Evolutionary conservation across 2,113 vertebrate genomes (phyloP), one percentile per base, ranked within the genome.

Genomic region (Conger conger): DNA sequence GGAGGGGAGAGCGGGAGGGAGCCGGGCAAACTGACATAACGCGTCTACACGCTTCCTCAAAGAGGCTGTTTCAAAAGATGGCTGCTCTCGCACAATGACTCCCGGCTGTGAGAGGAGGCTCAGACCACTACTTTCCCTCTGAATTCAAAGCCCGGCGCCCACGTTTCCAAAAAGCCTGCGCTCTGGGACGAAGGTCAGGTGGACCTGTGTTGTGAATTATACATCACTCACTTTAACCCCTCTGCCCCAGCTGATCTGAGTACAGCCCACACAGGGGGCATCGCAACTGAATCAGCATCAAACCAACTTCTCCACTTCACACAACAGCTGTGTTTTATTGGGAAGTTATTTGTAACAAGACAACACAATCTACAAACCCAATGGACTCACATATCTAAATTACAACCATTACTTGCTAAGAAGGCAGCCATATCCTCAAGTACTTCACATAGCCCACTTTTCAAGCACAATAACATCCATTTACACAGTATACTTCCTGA

Each of bases 11-110:
- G 0, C 36, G 77, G 88, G 90, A 91, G 88, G 90, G 87, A 91
- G 90, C 91, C 91, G 87, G 89, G 36, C 57, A 77, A 77, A 33
- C 83, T 86, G 93, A 91, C 92, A 92, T 92, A 89, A 90, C 84
- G 13, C 68, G n/a, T 57, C 85, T 82, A 82, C 63, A 77, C 27
- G 36, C 30, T 76, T 73, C 77, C 81, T 86, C 81, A 54, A 63
- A 45, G 81, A n/a, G 76, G 30, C 37, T 73, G 33, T 84, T 17
- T 33, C 18, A 45, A 84, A 84, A 84, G 83, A 68, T 78, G 30
- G 53, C 7, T 23, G 33, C 33, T 33, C 35, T 84, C 42, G n/a
- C 40, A 54, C 77, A 33, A 18, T 9, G 30, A 18, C 45, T 35
- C 68, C 30, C n/a, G 68, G 68, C 68, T 33, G 68, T 73, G 68